Evolutionary conservation across 2,113 vertebrate genomes (phyloP).

Genomic region (Plecotus auritus): DNA sequence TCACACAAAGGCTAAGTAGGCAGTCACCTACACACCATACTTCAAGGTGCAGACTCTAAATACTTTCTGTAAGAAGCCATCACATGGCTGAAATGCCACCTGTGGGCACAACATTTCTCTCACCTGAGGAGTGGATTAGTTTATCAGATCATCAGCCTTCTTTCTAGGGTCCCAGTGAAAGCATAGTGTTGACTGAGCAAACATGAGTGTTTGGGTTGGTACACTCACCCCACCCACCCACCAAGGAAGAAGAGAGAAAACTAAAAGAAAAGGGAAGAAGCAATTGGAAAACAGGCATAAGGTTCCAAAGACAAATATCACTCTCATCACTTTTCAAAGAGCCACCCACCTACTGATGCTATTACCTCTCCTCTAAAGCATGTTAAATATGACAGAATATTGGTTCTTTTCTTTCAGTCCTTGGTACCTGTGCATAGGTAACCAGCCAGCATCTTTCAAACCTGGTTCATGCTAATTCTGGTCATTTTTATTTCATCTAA

Average conservation of each 20-base stretch:
- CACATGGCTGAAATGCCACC: not conserved
- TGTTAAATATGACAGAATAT: not conserved
- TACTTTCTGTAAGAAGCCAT: not conserved
- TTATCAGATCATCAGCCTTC: not conserved
- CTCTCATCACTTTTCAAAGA: not conserved
- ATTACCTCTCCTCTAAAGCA: not conserved
- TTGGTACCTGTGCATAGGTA: not conserved
- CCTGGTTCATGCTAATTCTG: not conserved
- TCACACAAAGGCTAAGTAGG: not conserved
- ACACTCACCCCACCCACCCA: not conserved
- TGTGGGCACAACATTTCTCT: not conserved
- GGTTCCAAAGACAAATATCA: not conserved
- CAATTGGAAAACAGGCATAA: not conserved
- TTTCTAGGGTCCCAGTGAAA: not conserved
- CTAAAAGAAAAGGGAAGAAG: not conserved
- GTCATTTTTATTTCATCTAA: not conserved
- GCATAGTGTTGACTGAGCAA: not conserved
- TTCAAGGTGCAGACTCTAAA: not conserved
- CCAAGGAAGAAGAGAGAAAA: not conserved
- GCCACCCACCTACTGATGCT: not conserved
- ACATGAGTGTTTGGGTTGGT: not conserved
- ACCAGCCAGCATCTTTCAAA: not conserved
- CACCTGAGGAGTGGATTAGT: not conserved
- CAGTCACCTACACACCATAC: not conserved
- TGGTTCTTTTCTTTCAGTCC: not conserved